These are phyloP conservation scores for Carterocephalus palaemon DNA, from an alignment of 2,888 invertebrate species.

Conservation along the genomic window DNA sequence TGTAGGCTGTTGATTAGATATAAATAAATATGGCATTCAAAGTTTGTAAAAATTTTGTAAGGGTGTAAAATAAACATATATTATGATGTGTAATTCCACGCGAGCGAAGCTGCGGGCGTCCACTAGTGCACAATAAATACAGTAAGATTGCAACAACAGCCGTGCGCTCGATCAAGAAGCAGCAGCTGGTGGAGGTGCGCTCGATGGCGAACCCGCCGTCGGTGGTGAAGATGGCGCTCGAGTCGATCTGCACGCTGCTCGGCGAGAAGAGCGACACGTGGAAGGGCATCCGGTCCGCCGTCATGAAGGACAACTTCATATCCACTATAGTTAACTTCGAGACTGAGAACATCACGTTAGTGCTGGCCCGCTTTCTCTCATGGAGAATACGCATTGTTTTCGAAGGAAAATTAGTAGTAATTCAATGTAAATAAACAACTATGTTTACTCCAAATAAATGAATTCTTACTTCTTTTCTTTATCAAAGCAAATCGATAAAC, in stretches of 20 bases:
- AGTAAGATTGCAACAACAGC: constrained; percentile 79
- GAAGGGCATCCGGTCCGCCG: constrained; percentile 93
- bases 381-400: constrained; percentile 38
- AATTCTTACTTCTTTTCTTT: no score
- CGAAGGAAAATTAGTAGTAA: no score
- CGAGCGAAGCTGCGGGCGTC: no score
- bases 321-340: constrained; percentile 96
- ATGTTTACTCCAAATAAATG: no score
- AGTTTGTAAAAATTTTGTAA: no score
- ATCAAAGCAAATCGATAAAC: no score
- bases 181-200: constrained; percentile 95
- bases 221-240: constrained; percentile 94
- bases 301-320: constrained; percentile 97
- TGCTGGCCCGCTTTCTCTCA: constrained; percentile 43
- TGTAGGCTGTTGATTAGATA: no score
- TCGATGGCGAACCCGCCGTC: constrained; percentile 97
- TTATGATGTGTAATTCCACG: no score
- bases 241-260: constrained; percentile 95
- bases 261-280: constrained; percentile 95
- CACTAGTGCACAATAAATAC: no score
- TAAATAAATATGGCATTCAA: no score
- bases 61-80: no score
- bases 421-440: no score
- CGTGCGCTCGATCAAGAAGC: constrained; percentile 97
- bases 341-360: constrained; percentile 95